Evolutionary conservation across 2,113 vertebrate genomes (phyloP).

Genomic region (Rhinoptilus africanus): DNA sequence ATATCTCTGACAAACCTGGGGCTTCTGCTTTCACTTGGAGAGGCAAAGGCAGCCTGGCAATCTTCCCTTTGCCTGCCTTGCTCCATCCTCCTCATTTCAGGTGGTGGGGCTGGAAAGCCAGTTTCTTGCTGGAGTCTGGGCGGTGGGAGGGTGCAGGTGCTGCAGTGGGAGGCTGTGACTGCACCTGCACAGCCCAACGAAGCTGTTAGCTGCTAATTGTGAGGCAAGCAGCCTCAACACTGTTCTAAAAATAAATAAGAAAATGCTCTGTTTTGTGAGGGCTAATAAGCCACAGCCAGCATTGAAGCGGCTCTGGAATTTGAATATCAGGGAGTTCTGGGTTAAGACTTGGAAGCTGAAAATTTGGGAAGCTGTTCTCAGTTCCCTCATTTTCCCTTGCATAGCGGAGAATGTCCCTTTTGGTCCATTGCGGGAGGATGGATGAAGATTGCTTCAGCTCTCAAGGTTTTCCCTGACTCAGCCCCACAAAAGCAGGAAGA

Average conservation of each 20-base stretch:
- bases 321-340: rapidly evolving
- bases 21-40: neutral
- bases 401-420: rapidly evolving
- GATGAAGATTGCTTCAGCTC: neutral
- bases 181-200: neutral
- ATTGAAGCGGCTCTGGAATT: rapidly evolving
- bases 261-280: neutral
- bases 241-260: neutral
- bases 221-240: neutral
- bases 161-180: neutral
- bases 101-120: rapidly evolving
- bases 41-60: neutral
- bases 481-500: neutral
- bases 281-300: neutral
- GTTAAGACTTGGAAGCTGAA: neutral
- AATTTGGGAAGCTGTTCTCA: neutral
- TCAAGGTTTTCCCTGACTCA: neutral
- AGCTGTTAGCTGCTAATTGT: neutral
- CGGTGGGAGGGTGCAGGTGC: neutral
- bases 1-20: neutral
- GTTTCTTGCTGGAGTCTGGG: neutral
- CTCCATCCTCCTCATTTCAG: neutral
- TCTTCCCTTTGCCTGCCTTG: neutral
- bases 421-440: neutral
- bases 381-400: rapidly evolving